Evolutionary conservation across 1,140 invertebrate genomes (phyloP), one percentile per base, ranked within the genome.

Genomic region (Orchestia grillus): DNA sequence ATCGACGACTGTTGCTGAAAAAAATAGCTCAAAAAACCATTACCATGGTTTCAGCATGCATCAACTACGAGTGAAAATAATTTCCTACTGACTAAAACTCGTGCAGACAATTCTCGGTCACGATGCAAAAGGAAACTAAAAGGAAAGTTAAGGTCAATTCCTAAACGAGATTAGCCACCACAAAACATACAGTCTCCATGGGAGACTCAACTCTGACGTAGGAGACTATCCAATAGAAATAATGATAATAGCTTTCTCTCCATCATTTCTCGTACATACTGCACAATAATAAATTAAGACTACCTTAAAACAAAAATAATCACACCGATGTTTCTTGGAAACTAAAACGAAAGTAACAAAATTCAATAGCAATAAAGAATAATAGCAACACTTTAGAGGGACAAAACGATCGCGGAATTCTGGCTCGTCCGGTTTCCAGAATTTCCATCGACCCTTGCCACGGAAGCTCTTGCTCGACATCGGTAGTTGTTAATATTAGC

Each of bases 281-380:
- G 62, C 62, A 77, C 62, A 77, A 77, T 77, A 90, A 90, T 90
- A 94, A 94, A 94, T 94, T 94, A 94, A 94, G 40, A n/a, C 44
- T 94, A 94, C 43, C 92, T 94, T 94, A 94, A 90, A 94, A 92
- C 8, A 94, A 94, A 94, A 94, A 94, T 94, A 94, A 94, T 94
- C 92, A 94, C 92, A 94, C 92, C 44, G 40, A 45, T 94, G 92
- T 94, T 94, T 94, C 92, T 77, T 77, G 15, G 15, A 77, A 94
- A 94, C 92, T 94, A 94, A 94, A 44, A 94, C 92, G 92, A 94
- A 94, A 94, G 47, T 94, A 94, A 94, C 92, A 94, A 94, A 11
- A 94, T 94, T 94, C 40, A 44, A 94, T 94, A 94, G 44, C 44
- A 44, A 94, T 94, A 94, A 94, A 94, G 44, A 42, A 90, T 90